Conservation (phyloP, 1,140 invertebrate genomes). For the Harlomillsia oculata region DNA sequence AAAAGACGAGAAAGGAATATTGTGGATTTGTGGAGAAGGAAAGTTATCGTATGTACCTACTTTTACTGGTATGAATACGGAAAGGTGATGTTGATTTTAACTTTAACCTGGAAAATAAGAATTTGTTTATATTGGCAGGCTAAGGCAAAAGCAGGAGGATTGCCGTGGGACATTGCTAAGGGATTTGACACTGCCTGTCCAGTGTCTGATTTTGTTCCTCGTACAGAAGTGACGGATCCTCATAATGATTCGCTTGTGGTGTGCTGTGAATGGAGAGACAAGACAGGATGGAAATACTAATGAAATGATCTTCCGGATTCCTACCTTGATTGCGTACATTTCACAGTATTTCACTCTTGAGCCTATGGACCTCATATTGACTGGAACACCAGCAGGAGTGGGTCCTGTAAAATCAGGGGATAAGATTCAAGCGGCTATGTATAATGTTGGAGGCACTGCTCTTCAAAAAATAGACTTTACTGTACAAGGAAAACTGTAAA, state of each 20-base stretch:
- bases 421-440: conserved; percentile 56
- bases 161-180: conserved; percentile 67
- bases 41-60: too few species aligned
- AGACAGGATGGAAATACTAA: conserved; percentile 53
- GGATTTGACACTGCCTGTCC: conserved; percentile 73
- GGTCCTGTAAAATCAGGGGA: conserved; percentile 57
- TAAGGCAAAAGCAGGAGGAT: not conserved
- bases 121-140: too few species aligned
- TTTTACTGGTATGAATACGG: too few species aligned
- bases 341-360: conserved; percentile 64
- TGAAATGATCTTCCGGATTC: conserved; percentile 60
- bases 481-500: too few species aligned
- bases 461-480: too few species aligned
- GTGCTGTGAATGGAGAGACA: conserved; percentile 50
- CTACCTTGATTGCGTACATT: conserved; percentile 55
- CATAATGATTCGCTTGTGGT: conserved; percentile 54
- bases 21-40: too few species aligned
- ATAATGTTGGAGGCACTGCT: too few species aligned
- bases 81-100: too few species aligned
- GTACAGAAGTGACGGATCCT: conserved; percentile 51
- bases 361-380: conserved; percentile 64
- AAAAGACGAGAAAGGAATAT: too few species aligned
- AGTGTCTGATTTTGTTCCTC: conserved; percentile 57
- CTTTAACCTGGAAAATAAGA: too few species aligned
- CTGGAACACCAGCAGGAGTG: conserved; percentile 65